Percentiles rank a stretch among this genome's conserved stretches.
Conservation (phyloP, 2,113 vertebrate species). For the Chascanopsetta lugubris region DNA sequence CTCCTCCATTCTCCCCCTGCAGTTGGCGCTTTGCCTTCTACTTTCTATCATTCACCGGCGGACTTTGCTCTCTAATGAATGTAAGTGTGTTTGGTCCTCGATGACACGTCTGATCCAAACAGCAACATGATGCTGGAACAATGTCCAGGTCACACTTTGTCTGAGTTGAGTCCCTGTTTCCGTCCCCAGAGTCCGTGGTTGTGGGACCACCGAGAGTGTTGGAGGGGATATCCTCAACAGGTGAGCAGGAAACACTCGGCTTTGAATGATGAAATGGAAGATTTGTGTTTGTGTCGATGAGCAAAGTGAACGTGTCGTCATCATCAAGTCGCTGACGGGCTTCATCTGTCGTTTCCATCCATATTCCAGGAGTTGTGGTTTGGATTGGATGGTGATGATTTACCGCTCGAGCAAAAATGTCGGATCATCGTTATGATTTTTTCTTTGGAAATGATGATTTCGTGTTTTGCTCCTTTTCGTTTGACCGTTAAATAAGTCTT, state of each 20-base stretch:
- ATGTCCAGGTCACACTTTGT: neutral
- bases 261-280: neutral
- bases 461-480: neutral
- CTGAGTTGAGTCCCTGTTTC: neutral
- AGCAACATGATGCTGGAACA: too few relatives aligned
- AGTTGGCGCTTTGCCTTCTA: constrained; percentile 94
- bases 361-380: too few relatives aligned
- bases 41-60: constrained; percentile 81
- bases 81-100: constrained; percentile 81
- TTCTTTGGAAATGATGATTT: neutral
- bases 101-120: neutral
- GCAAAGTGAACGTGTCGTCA: too few relatives aligned
- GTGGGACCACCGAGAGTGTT: constrained; percentile 87
- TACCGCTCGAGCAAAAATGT: too few relatives aligned
- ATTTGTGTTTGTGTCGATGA: neutral
- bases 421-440: too few relatives aligned
- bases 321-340: too few relatives aligned
- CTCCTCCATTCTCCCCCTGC: constrained; percentile 34
- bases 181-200: constrained; percentile 88
- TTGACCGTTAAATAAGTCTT: neutral
- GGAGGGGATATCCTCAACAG: constrained; percentile 88
- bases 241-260: constrained; percentile 72
- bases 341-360: too few relatives aligned
- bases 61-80: constrained; percentile 82
- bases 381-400: too few relatives aligned